These are phyloP conservation scores for Threskiornis aethiopicus DNA, from an alignment of 2,797 vertebrate genomes.

Conservation along the genomic window DNA sequence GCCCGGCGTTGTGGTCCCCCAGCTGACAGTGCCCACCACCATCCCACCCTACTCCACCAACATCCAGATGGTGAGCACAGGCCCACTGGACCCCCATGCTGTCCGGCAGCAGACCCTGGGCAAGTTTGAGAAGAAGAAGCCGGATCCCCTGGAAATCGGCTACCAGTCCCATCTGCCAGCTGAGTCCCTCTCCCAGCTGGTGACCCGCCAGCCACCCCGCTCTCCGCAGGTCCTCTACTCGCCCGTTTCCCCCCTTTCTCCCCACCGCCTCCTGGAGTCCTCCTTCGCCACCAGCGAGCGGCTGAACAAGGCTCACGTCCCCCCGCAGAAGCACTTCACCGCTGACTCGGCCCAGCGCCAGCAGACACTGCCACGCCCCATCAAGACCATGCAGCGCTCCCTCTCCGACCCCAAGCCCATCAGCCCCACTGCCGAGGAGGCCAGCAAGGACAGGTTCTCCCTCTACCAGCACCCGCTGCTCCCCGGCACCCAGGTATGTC, in stretches of 20 bases:
- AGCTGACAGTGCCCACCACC: slow-evolving; percentile 90
- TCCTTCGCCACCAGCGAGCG: slow-evolving; percentile 94
- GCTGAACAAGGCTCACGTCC: slow-evolving; percentile 97
- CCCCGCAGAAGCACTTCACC: slow-evolving; percentile 95
- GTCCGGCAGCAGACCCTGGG: slow-evolving; percentile 82
- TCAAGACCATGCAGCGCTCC: slow-evolving; percentile 97
- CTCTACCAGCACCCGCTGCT: slow-evolving; percentile 92
- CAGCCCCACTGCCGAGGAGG: slow-evolving; percentile 96
- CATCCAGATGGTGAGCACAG: slow-evolving; percentile 89
- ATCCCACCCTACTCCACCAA: slow-evolving; percentile 93
- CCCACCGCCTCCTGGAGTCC: slow-evolving; percentile 94
- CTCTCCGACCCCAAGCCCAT: slow-evolving; percentile 98
- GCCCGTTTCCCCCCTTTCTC: slow-evolving; percentile 94
- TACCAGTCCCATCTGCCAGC: slow-evolving; percentile 90
- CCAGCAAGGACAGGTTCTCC: slow-evolving; percentile 91
- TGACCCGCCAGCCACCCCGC: slow-evolving; percentile 91
- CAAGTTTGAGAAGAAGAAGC: slow-evolving; percentile 95
- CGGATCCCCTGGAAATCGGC: slow-evolving; percentile 95
- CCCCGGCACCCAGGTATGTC: slow-evolving; percentile 90
- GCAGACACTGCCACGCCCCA: slow-evolving; percentile 92
- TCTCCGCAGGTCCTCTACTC: slow-evolving; percentile 98
- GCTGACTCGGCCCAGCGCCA: slow-evolving; percentile 89
- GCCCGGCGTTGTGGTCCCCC: slow-evolving; percentile 84
- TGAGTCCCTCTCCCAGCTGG: slow-evolving; percentile 88
- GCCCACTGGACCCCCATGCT: slow-evolving; percentile 77